Percentiles rank a stretch among this genome's conserved stretches.
These are phyloP conservation scores for Propsilocerus akamusi DNA, from an alignment of 1,140 invertebrate species.

Conservation along the genomic window DNA sequence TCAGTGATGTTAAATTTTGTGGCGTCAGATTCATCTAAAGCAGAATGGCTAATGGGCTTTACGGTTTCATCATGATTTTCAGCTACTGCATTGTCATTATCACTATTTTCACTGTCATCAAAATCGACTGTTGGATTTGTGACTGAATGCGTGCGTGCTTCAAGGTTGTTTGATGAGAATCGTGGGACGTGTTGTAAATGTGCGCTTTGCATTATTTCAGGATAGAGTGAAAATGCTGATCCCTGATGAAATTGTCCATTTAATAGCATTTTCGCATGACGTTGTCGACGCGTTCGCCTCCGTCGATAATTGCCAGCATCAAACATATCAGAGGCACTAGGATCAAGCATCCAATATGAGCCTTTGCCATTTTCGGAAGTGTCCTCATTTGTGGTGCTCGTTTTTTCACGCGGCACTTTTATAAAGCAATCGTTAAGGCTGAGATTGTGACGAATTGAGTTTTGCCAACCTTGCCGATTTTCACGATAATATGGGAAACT, in stretches of 20 bases:
- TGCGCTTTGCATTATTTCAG: not conserved
- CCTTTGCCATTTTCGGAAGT: conserved; percentile 38
- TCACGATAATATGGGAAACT: conserved; percentile 58
- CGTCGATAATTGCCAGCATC: conserved; percentile 74
- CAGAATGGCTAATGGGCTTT: not conserved
- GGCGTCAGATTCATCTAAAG: not conserved
- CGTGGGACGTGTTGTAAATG: not conserved
- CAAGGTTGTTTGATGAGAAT: not conserved
- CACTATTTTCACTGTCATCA: conserved; percentile 2
- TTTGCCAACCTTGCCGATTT: conserved; percentile 72
- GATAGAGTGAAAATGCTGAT: not conserved
- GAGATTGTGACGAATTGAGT: conserved; percentile 72
- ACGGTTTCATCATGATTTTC: not conserved
- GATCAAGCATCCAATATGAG: conserved; percentile 74
- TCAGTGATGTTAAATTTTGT: not conserved
- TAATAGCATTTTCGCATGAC: conserved; percentile 12
- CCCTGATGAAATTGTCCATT: conserved; percentile 7
- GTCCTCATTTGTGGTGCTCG: conserved; percentile 40
- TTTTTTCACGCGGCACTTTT: conserved; percentile 60
- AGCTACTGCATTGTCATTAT: not conserved
- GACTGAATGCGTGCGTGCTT: not conserved
- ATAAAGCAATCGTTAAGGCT: conserved; percentile 88
- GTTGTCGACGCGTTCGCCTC: conserved; percentile 31
- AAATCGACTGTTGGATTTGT: not conserved
- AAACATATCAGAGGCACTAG: conserved; percentile 74